Evolutionary conservation across 2,888 invertebrate species (phyloP).

Genomic region (Neoscelio sp.): DNA sequence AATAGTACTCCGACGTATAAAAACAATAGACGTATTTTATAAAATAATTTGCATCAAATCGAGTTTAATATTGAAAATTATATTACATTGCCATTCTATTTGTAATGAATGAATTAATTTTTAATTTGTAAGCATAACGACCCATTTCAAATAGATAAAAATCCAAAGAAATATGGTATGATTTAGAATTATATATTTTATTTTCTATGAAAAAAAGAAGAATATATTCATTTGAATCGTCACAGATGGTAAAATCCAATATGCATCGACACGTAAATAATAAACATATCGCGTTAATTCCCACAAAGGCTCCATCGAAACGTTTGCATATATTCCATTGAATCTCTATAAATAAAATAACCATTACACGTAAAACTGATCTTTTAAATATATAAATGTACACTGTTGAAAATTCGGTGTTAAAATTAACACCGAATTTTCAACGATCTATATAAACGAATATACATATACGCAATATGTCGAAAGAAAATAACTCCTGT

Average conservation of each 20-base stretch:
- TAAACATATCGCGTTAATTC: constrained; percentile 44
- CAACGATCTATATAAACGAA: not conserved
- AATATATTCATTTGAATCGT: constrained; percentile 10
- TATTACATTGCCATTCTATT: too few relatives aligned
- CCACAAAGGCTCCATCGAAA: constrained; percentile 34
- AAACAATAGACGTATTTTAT: too few relatives aligned
- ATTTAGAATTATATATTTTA: not conserved
- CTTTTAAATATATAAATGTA: constrained; percentile 30
- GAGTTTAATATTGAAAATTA: too few relatives aligned
- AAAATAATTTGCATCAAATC: too few relatives aligned
- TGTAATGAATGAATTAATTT: too few relatives aligned
- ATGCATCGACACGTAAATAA: constrained; percentile 44
- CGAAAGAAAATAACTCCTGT: too few relatives aligned
- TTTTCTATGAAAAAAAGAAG: not conserved
- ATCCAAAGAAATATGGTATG: too few relatives aligned
- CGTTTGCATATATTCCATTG: constrained; percentile 29
- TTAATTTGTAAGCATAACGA: too few relatives aligned
- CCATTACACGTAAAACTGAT: not conserved
- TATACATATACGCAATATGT: not conserved
- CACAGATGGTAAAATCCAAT: constrained; percentile 21
- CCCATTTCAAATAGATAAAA: too few relatives aligned
- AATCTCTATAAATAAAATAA: constrained; percentile 42
- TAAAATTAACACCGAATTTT: too few relatives aligned
- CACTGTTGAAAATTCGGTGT: too few relatives aligned
- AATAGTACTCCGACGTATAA: too few relatives aligned